Percentiles rank a stretch among this genome's conserved stretches.
phyloP scores from a whole-genome alignment of 2,888 invertebrate species.

The Leptinotarsa haldemani region DNA sequence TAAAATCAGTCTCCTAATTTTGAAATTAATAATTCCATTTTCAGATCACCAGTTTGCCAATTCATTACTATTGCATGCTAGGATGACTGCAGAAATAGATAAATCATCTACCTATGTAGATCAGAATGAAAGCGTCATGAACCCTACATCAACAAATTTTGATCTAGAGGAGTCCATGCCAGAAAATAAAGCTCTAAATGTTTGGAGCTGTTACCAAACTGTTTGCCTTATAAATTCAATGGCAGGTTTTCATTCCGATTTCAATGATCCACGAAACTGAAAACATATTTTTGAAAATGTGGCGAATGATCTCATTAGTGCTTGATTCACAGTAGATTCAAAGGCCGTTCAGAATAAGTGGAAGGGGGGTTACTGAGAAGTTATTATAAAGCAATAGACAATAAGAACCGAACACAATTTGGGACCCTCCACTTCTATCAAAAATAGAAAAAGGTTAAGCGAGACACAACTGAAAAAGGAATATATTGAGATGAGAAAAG shows the following conservation, averaged over 20 bases:
- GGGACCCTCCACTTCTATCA: too few relatives aligned
- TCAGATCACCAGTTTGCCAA: neutral
- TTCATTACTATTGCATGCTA: conserved; percentile 2
- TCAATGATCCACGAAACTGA: neutral
- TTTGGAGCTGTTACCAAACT: conserved; percentile 14
- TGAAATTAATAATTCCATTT: too few relatives aligned
- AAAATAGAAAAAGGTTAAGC: too few relatives aligned
- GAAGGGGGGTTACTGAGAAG: conserved; percentile 31
- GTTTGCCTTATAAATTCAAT: neutral
- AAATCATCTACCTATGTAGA: neutral
- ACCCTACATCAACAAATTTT: neutral
- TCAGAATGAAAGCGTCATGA: neutral
- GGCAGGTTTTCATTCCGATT: too few relatives aligned
- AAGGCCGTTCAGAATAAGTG: conserved; percentile 31
- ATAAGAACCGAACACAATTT: conserved; percentile 25
- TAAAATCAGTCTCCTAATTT: neutral
- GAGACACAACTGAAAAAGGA: too few relatives aligned
- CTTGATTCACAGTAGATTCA: conserved; percentile 14
- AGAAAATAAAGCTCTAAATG: neutral
- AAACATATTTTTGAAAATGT: conserved; percentile 8
- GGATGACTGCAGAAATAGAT: neutral
- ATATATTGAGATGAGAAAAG: too few relatives aligned
- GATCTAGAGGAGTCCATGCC: neutral
- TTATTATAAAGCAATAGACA: conserved; percentile 30
- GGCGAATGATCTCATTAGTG: conserved; percentile 13